Percentiles rank a stretch among this genome's conserved stretches.
phyloP scores from a whole-genome alignment of 2,113 vertebrate species.

The Propithecus coquereli region DNA sequence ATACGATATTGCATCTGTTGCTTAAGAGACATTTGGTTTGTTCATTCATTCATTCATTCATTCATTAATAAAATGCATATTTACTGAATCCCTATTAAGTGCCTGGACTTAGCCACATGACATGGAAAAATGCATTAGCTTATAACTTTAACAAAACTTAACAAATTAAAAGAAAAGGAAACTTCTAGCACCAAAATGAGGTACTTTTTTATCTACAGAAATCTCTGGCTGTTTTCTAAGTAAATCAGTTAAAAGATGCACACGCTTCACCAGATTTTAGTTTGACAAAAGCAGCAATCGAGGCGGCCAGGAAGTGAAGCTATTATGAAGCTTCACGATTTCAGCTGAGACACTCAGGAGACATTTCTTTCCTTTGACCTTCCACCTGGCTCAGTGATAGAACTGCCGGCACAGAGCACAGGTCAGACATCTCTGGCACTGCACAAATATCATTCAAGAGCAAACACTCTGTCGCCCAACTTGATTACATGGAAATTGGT shows the following conservation, averaged over 20 bases:
- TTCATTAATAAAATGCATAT: background rate
- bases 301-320: background rate
- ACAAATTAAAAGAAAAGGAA: background rate
- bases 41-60: background rate
- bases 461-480: conserved; percentile 35
- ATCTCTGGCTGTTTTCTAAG: conserved; percentile 65
- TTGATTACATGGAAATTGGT: conserved; percentile 32
- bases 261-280: conserved; percentile 62
- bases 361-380: conserved; percentile 27
- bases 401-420: background rate
- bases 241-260: conserved; percentile 66
- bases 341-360: background rate
- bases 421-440: background rate
- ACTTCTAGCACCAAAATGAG: background rate
- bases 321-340: conserved; percentile 24
- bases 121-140: background rate
- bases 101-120: background rate
- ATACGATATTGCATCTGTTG: background rate
- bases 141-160: background rate
- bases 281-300: background rate
- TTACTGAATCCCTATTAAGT: background rate
- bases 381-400: background rate
- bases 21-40: background rate
- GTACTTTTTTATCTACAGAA: conserved; percentile 33
- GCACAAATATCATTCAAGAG: conserved; percentile 40